Conservation (phyloP, 2,113 vertebrate species). For the Dolichotis patagonum region DNA sequence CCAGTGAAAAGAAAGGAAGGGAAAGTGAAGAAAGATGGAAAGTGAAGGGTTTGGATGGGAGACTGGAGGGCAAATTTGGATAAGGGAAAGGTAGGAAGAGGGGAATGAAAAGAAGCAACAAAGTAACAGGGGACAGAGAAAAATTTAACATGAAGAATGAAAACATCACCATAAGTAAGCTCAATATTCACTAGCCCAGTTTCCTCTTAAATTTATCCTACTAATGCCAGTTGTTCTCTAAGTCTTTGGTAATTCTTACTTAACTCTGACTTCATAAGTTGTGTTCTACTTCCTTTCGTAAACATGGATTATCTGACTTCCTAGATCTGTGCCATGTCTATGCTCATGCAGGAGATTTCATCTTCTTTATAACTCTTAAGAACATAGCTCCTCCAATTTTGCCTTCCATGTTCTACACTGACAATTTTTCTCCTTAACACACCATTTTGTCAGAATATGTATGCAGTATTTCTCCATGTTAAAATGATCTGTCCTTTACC, state of each 20-base stretch:
- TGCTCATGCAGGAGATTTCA: neutral
- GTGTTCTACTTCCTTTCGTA: neutral
- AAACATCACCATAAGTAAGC: neutral
- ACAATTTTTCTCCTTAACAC: neutral
- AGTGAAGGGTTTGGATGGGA: neutral
- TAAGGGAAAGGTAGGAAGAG: too few relatives aligned
- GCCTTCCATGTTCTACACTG: neutral
- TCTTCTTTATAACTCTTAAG: neutral
- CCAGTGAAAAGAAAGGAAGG: neutral
- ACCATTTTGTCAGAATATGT: neutral
- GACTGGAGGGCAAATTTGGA: too few relatives aligned
- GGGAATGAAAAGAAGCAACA: too few relatives aligned
- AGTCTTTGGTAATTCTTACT: neutral
- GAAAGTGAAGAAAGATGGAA: neutral
- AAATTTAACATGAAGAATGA: neutral
- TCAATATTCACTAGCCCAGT: neutral
- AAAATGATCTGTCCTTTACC: neutral
- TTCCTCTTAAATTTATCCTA: neutral
- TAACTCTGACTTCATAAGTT: neutral
- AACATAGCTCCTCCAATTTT: neutral
- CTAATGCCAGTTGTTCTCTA: neutral
- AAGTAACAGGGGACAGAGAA: neutral
- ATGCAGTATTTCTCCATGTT: too few relatives aligned
- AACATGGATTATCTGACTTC: neutral
- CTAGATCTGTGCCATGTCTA: neutral